Evolutionary conservation across 1,140 invertebrate genomes (phyloP).

Genomic region (Bradysia coprophila): DNA sequence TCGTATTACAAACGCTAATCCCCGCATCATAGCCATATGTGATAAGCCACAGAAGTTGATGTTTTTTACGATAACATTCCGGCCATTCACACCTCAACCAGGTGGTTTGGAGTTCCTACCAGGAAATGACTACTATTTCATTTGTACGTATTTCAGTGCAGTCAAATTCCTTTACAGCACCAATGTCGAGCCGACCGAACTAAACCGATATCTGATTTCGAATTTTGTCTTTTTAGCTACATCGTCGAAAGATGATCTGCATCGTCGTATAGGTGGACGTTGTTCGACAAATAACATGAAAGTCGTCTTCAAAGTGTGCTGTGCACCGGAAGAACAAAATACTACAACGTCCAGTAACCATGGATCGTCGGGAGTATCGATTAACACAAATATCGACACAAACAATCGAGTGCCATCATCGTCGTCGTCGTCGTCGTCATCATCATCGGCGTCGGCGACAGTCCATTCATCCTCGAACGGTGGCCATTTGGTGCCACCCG

Average conservation of each 20-base stretch:
- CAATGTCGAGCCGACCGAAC: too few species aligned
- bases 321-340: constrained; percentile 39
- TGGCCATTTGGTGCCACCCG: background rate
- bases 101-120: constrained; percentile 86
- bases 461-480: background rate
- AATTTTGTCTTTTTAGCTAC: constrained; percentile 47
- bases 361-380: constrained; percentile 10
- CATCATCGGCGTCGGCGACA: constrained; percentile 8
- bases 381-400: constrained; percentile 21
- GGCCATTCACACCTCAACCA: constrained; percentile 88
- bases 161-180: too few species aligned
- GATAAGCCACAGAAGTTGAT: constrained; percentile 85
- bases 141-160: constrained; percentile 43
- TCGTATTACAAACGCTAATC: constrained; percentile 83
- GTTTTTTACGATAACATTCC: constrained; percentile 93
- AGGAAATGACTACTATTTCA: constrained; percentile 91
- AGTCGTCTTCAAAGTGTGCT: constrained; percentile 88
- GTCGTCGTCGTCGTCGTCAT: constrained; percentile 5
- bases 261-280: constrained; percentile 73
- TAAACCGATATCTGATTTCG: too few species aligned
- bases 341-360: constrained; percentile 7
- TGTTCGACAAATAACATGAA: constrained; percentile 90
- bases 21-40: constrained; percentile 84
- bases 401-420: constrained; percentile 16
- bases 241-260: constrained; percentile 77